Conservation (phyloP, 2,113 vertebrate genomes). For the Noturus placidus region DNA sequence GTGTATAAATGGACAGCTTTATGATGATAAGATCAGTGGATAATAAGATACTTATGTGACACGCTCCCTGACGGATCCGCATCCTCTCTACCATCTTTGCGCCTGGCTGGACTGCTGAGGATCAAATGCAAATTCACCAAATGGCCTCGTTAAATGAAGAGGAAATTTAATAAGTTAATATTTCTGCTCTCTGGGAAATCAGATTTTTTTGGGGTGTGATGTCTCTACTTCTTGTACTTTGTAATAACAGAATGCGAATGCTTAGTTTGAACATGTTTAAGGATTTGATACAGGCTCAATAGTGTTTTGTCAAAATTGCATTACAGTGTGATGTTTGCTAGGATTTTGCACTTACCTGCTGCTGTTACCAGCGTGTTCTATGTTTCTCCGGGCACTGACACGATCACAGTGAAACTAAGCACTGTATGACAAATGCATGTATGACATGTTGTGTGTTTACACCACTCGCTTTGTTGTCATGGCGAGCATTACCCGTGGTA, state of each 20-base stretch:
- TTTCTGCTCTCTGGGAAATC: conserved; percentile 46
- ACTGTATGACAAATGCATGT: conserved; percentile 46
- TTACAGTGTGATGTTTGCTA: background rate
- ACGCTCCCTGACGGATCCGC: conserved; percentile 85
- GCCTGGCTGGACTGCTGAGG: conserved; percentile 68
- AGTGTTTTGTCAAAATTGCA: background rate
- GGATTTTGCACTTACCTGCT: background rate
- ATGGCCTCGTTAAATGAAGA: conserved; percentile 75
- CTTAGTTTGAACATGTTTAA: background rate
- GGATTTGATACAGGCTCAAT: too few species aligned
- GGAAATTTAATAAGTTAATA: conserved; percentile 75
- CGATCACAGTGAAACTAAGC: conserved; percentile 36
- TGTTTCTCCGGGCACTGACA: background rate
- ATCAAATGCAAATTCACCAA: conserved; percentile 76
- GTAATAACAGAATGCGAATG: too few species aligned
- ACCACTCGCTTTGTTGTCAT: conserved; percentile 56
- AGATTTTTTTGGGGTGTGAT: conserved; percentile 5
- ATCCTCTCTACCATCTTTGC: conserved; percentile 66
- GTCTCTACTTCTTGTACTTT: background rate
- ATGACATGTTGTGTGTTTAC: conserved; percentile 52
- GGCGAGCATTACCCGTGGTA: conserved; percentile 70
- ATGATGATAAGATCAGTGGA: conserved; percentile 92
- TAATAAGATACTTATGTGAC: conserved; percentile 98
- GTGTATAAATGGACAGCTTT: conserved; percentile 90
- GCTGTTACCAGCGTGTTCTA: background rate